Evolutionary conservation across 1,140 invertebrate genomes (phyloP), one percentile per base, ranked within the genome.

Genomic region (Campoletis sonorensis): DNA sequence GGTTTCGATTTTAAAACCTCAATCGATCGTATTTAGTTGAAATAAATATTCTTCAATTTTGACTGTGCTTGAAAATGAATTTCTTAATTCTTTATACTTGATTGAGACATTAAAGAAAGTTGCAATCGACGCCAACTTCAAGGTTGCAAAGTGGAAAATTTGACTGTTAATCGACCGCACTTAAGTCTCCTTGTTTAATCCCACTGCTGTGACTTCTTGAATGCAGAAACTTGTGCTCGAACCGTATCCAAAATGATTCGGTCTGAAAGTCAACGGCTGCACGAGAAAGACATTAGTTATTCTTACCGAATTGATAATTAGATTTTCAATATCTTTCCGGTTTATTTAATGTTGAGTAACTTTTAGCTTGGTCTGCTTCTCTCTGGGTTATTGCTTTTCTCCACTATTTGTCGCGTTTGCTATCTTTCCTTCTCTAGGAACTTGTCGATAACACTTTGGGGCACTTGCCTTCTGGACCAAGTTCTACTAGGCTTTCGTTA

Each of bases 391-490:
- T 70, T 0, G 23, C 27, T 33, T n/a, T 33, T 70, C 23, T 33
- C 26, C 33, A 26, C 51, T 73, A 49, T 27, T 30, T 37, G 30
- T 71, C 64, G 45, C 40, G 70, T 37, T 51, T 16, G 3, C 49
- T 30, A 71, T 79, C 27, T 79, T 15, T 51, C 21, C 23, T 75
- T n/a, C 40, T 71, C 26, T 26, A 82, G 82, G 85, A 83, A 86
- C 84, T 86, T 87, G 86, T 87, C 88, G 86, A 89, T 89, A 88
- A 86, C 83, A 84, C 84, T 89, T 88, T 86, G 83, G 73, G 81
- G 83, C 82, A 84, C 79, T 76, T 85, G 83, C 85, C 70, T 84
- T 86, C 83, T 84, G 67, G 67, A 70, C 27, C 26, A 27, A 78
- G 37, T 77, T 54, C 26, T 16, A 27, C 75, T 3, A 26, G n/a